Evolutionary conservation across 1,140 invertebrate species (phyloP), one percentile per base, ranked within the genome.

Genomic region (Ceratina calcarata): DNA sequence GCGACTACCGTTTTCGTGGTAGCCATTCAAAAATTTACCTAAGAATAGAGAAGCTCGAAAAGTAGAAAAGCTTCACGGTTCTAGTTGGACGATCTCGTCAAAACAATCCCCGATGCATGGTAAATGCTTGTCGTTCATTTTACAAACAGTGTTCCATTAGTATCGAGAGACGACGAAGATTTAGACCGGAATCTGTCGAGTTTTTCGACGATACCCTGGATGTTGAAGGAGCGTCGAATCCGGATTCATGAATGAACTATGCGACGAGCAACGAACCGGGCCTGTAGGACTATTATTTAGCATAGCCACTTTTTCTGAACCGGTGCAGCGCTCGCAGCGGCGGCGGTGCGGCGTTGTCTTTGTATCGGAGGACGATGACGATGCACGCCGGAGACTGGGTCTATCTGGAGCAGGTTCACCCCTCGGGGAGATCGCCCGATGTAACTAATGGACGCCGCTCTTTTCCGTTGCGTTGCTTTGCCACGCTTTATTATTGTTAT

Each of bases 291-390:
- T 92, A 91, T 93, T 92, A 93, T 93, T 93, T 92, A 90, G 90
- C 91, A 91, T 93, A 92, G 91, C 89, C 88, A 89, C 90, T 91
- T 91, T 92, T 90, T 91, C 88, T 75, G 80, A 72, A 45, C 37
- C 60, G 3, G 77, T 58, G 49, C 65, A 66, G 65, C 66, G 78
- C 82, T 80, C 2, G 37, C 37, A 6, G 37, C 78, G 69, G 55
- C 37, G 64, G 69, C 22, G 51, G 13, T 16, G 89, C 90, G 89
- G 88, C 88, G 86, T 87, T 91, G 89, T 91, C 90, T 92, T 93
- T 93, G 91, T 92, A 89, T 82, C 84, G 72, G 64, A 87, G 85
- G 88, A 91, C 87, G 91, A 93, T 93, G 92, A 93, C 92, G 91
- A 83, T 91, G 92, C 91, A 92, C 76, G 85, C 49, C 72, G 62